Conservation (phyloP, 2,797 vertebrate species). For the Rhynchonycteris naso region DNA sequence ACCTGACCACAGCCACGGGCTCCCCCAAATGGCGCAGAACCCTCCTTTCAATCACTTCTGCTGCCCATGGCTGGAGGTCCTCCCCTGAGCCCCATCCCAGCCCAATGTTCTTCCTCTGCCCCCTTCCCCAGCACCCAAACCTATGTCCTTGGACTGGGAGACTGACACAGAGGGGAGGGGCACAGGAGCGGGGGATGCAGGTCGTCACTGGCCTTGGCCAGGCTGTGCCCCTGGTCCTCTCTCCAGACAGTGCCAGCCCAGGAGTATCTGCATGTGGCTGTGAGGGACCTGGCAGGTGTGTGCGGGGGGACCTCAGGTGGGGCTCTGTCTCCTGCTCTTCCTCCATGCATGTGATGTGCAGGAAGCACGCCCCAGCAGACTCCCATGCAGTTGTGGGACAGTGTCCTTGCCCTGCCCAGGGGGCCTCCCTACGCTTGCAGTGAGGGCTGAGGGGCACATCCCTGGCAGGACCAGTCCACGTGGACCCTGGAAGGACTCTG, state of each 20-base stretch:
- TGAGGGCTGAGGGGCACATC: background rate
- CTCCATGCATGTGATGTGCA: background rate
- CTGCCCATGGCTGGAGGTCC: background rate
- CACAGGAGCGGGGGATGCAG: fast-evolving
- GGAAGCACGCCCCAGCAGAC: background rate
- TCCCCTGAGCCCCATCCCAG: background rate
- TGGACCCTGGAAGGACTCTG: background rate
- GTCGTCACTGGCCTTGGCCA: background rate
- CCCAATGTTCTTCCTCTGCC: fast-evolving
- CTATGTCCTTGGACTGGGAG: too few species aligned
- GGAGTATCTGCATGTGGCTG: background rate
- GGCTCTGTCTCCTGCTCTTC: background rate
- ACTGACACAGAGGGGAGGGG: too few species aligned
- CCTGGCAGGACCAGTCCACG: background rate
- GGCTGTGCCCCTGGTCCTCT: background rate
- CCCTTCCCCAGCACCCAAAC: background rate
- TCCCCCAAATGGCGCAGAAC: background rate
- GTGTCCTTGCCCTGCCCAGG: background rate
- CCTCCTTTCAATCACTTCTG: background rate
- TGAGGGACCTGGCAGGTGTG: background rate
- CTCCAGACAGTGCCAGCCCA: background rate
- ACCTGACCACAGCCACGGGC: background rate
- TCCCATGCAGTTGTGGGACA: fast-evolving
- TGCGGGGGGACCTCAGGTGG: background rate
- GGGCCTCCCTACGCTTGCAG: background rate